Conservation (phyloP, 2,888 invertebrate species). For the Thera obeliscata region DNA sequence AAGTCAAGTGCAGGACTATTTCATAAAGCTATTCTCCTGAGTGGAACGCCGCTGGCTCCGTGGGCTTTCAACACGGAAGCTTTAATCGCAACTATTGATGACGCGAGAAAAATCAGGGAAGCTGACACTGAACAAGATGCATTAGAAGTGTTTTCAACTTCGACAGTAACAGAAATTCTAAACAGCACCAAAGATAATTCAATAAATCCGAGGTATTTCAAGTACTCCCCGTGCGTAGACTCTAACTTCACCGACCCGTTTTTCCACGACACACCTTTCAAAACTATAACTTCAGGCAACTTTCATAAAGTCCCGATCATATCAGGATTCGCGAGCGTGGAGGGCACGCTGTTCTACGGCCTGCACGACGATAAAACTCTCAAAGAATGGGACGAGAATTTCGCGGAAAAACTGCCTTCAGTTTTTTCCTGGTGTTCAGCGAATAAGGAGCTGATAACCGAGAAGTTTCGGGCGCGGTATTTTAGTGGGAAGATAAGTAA, state of each 20-base stretch:
- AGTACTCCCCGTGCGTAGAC: constrained; percentile 73
- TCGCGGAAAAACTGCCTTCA: constrained; percentile 65
- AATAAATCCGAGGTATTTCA: constrained; percentile 66
- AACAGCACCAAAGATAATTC: constrained; percentile 60
- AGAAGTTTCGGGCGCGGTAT: constrained; percentile 63
- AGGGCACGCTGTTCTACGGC: constrained; percentile 72
- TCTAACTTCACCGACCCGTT: constrained; percentile 62
- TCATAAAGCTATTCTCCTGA: constrained; percentile 72
- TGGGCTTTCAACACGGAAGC: constrained; percentile 74
- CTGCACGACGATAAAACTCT: constrained; percentile 58
- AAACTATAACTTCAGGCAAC: constrained; percentile 62
- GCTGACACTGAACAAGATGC: constrained; percentile 54
- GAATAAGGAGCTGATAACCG: constrained; percentile 55
- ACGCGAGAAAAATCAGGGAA: constrained; percentile 61
- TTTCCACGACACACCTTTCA: constrained; percentile 69
- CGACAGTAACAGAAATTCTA: constrained; percentile 56
- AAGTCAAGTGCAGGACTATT: constrained; percentile 66
- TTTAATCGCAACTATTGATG: constrained; percentile 55
- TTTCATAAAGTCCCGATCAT: constrained; percentile 73
- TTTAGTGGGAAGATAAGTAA: constrained; percentile 57
- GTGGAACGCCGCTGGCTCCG: constrained; percentile 66
- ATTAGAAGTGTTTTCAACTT: constrained; percentile 55
- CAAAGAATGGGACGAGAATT: constrained; percentile 60
- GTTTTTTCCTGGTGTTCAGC: constrained; percentile 68
- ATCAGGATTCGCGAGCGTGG: constrained; percentile 62